Evolutionary conservation across 2,797 vertebrate species (phyloP), one percentile per base, ranked within the genome.

Genomic region (Alca torda): DNA sequence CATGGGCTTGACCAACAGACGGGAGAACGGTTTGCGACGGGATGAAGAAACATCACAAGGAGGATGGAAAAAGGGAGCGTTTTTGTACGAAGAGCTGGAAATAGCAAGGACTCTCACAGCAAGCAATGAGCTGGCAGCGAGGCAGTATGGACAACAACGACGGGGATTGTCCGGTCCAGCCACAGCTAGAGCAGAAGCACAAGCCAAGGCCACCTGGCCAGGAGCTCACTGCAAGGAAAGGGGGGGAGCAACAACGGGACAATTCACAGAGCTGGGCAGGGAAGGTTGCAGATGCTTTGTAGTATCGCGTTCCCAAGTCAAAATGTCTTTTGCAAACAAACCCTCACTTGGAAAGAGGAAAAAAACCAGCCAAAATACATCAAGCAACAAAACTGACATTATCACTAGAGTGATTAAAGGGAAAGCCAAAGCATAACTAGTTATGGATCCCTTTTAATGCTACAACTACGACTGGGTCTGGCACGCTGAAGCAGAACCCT

Each of bases 191-290:
- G 67, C 80, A 80, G 7, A 64, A 74, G 63, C 64, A 51, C 51
- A 16, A 80, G 92, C 51, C 57, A 75, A 53, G 54, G 88, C 76
- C 91, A 86, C 96, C 80, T 65, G 84, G 78, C 20, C 90, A 87
- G 74, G 92, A 91, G 64, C 70, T 41, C 3, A 35, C 51, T 70
- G 85, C 0, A 1, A 67, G 65, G 61, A 15, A 16, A 68, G 3
- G 9, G 5, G 7, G 23, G 35, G 20, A 72, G 30, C 43, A 63
- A 89, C 93, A 88, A 88, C 2, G 4, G 59, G 31, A 19, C 11
- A 31, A 92, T 90, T 83, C 68, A 94, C 23, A 30, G 43, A 54
- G 63, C 4, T 0, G 41, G 83, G 56, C 53, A 63, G 70, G 56
- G 93, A 76, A 79, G 76, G 86, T 39, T n/a, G 43, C 83, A 84